Evolutionary conservation across 2,113 vertebrate species (phyloP).

Genomic region (Elachura formosa): DNA sequence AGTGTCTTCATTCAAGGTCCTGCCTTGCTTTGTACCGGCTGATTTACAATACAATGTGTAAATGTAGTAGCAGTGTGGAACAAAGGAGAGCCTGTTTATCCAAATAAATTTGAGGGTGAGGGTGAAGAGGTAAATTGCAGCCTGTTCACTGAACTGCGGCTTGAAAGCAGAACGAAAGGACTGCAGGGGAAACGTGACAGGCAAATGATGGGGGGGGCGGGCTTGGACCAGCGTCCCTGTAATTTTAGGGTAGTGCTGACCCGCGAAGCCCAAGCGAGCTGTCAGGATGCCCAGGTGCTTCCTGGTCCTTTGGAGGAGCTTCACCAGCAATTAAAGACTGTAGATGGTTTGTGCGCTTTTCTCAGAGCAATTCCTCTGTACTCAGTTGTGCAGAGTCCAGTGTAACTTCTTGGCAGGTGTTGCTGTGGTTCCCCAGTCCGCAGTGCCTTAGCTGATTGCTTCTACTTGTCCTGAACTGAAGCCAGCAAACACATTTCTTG

Average conservation of each 20-base stretch:
- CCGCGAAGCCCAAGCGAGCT: background rate
- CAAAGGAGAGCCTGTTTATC: constrained; percentile 53
- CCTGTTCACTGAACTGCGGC: background rate
- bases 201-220: background rate
- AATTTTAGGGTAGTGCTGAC: background rate
- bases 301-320: background rate
- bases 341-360: background rate
- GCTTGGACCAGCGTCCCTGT: background rate
- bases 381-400: background rate
- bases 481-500: constrained; percentile 25
- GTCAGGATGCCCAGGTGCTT: background rate
- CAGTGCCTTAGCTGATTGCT: background rate
- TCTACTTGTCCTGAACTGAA: constrained; percentile 4
- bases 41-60: constrained; percentile 45
- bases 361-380: background rate
- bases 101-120: constrained; percentile 48
- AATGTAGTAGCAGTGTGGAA: constrained; percentile 28
- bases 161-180: background rate
- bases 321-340: background rate
- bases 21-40: constrained; percentile 5
- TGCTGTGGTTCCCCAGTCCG: background rate
- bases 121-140: constrained; percentile 47
- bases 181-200: background rate
- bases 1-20: constrained; percentile 25
- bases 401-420: background rate